Base-by-base conservation (phyloP, 2,797 vertebrate species). In the Netta rufina region DNA sequence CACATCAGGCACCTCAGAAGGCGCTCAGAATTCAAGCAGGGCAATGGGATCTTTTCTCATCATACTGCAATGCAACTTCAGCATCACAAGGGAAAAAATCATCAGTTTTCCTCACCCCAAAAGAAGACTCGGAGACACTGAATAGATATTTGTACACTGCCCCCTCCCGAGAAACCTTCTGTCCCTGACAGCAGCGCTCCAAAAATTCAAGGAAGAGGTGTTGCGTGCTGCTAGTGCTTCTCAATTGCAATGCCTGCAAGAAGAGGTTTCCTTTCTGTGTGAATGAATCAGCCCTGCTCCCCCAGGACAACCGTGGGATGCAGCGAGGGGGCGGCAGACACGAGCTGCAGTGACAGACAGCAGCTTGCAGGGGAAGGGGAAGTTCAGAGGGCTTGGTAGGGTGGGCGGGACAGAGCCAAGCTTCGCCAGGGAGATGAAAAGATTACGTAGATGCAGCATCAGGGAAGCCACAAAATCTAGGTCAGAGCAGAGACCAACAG, bases 271-370 rank as follows among this genome's bases (percentile, higher is more conserved):
- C 95, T 95, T 32, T 94, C 53, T 13, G 73, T 90, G 78, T 95
- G 96, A 96, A 97, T 97, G 95, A 98, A 98, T 99, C 98, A 98
- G 98, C 98, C 96, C 96, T 85, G 96, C 93, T 98, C 98, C 98
- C 98, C 98, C 97, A 97, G 98, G 98, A 98, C 97, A 97, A 73
- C 96, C 97, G 98, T 98, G 98, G 98, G 98, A 83, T 71, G 97
- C 96, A 85, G 95, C 58, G 97, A 93, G 97, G 98, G 98, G 98
- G 98, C 95, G 98, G 98, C 98, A 98, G 98, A 97, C 98, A 97
- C 97, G 98, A 98, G 98, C 97, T 97, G 90, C 96, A 93, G 95
- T 85, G 96, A 97, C 95, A 97, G 97, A 87, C 90, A 47, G 89
- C 4, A 24, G 89, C 84, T 87, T 60, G 28, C 8, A 13, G 84